These are phyloP conservation scores for Dipodomys spectabilis DNA, from an alignment of 2,113 vertebrate genomes.

Conservation along the genomic window DNA sequence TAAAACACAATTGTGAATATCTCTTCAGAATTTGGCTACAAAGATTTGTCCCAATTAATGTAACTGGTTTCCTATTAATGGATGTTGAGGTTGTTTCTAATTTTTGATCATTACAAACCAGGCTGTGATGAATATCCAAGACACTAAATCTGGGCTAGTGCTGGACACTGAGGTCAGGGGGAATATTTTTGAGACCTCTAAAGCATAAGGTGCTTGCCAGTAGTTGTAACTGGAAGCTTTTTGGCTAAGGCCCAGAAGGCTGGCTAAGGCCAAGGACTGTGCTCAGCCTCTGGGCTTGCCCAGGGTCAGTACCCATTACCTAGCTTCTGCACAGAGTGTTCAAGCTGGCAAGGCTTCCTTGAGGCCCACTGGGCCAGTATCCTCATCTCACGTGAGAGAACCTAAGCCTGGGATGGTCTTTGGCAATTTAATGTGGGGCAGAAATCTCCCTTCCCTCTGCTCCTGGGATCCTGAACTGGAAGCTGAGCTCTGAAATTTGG, in stretches of 20 bases:
- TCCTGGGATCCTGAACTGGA: neutral
- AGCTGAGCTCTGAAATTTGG: slow-evolving; percentile 39
- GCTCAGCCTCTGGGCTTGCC: slow-evolving; percentile 18
- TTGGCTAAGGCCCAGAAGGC: slow-evolving; percentile 55
- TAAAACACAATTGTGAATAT: neutral
- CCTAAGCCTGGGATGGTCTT: neutral
- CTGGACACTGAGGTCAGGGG: slow-evolving; percentile 55
- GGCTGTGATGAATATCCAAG: slow-evolving; percentile 48
- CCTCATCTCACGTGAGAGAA: slow-evolving; percentile 7
- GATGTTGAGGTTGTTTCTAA: slow-evolving; percentile 42
- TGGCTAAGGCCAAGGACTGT: slow-evolving; percentile 6
- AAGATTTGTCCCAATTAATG: slow-evolving; percentile 38
- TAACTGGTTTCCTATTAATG: slow-evolving; percentile 50
- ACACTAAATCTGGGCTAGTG: slow-evolving; percentile 33
- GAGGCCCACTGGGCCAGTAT: neutral
- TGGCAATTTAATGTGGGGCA: neutral
- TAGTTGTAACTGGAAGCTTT: slow-evolving; percentile 64
- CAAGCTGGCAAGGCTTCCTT: neutral
- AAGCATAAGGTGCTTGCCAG: slow-evolving; percentile 41
- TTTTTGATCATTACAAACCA: slow-evolving; percentile 32
- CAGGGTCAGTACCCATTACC: slow-evolving; percentile 25
- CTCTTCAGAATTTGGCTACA: slow-evolving; percentile 31
- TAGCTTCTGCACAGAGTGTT: slow-evolving; percentile 2
- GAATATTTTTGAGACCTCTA: slow-evolving; percentile 58
- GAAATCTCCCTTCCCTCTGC: neutral